Evolutionary conservation across 2,797 vertebrate genomes (phyloP), one percentile per base, ranked within the genome.

Genomic region (Chaetodon trifasciatus): DNA sequence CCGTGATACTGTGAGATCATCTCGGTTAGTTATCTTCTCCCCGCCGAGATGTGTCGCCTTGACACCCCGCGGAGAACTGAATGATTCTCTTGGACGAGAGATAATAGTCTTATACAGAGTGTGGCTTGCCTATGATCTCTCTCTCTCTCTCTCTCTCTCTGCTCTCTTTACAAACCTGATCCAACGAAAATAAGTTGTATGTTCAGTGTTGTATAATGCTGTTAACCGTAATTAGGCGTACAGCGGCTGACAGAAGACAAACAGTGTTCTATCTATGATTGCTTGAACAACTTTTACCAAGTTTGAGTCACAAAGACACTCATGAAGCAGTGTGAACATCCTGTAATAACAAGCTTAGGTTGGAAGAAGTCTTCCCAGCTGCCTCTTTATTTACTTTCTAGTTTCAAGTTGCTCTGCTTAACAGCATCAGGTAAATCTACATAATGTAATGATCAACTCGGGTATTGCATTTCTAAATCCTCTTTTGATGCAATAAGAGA

Each of bases 21-120:
- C 92, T 91, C 87, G 42, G 89, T 93, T 93, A 91, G 89, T 94
- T 91, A 91, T 92, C 93, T 88, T 92, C 91, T 91, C 87, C 92
- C 91, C 49, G 87, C 89, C 74, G 89, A 85, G 88, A 91, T 86
- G 86, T 82, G 86, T 86, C 66, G 78, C 85, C 81, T 79, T 88
- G 92, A 92, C 91, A 87, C 90, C 94, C 92, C 81, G 82, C 81
- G 58, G 92, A 91, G 93, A 90, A 70, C 75, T 67, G 81, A 91
- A 92, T 92, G 91, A 92, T 85, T 86, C 89, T 89, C 87, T 65
- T 88, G 89, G 90, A 89, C 84, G 73, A 85, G 70, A 78, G 86
- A 86, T 92, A 91, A 92, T 93, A 86, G 82, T 82, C 84, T 91
- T 67, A 62, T 77, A 74, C 62, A 62, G 66, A 64, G 58, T 81